Base-by-base conservation (phyloP, 2,797 vertebrate species). In the Lepus oiostolus region DNA sequence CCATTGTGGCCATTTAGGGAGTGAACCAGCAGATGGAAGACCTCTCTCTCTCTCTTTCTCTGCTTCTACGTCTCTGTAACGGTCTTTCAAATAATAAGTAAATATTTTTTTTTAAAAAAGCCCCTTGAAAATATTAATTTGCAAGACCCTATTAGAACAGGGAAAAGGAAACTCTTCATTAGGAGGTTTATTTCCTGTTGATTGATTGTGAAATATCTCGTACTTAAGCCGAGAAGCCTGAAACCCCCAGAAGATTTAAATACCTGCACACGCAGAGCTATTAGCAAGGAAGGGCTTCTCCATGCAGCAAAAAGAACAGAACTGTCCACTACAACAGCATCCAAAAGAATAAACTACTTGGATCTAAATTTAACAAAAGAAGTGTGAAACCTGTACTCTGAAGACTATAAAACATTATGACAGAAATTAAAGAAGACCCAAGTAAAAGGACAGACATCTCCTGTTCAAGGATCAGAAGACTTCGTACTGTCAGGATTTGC, bases 341-440 rank as follows among this genome's bases (percentile, higher is more conserved):
- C 62, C 52, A 12, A 68, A 72, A 77, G 42, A 85, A 28, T 35
- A 42, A 30, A 85, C 70, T 54, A 60, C 8, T 42, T 50, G 6
- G 7, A 3, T 70, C 72, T 89, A 28, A 32, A 52, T 52, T 65
- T 89, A 93, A 84, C 58, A 84, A 74, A 90, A 35, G 5, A 81
- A 75, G 62, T 58, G 2, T 50, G 74, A 88, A 89, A 74, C 3
- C 9, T 91, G 28, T 17, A 7, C 87, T 86, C 63, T 54, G 76
- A 87, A 90, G 83, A 62, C 50, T 52, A 58, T 0, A 30, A 80
- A 83, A 54, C 8, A 22, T 47, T 50, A 22, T 62, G 71, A 72
- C 86, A 93, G 26, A 83, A 84, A 85, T 81, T 70, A 85, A 93
- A 81, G 47, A 75, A 35, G 38, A 85, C 2, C 17, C 16, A 79